Evolutionary conservation across 1,140 invertebrate genomes (phyloP).

Genomic region (Lordiphosa stackelbergi): DNA sequence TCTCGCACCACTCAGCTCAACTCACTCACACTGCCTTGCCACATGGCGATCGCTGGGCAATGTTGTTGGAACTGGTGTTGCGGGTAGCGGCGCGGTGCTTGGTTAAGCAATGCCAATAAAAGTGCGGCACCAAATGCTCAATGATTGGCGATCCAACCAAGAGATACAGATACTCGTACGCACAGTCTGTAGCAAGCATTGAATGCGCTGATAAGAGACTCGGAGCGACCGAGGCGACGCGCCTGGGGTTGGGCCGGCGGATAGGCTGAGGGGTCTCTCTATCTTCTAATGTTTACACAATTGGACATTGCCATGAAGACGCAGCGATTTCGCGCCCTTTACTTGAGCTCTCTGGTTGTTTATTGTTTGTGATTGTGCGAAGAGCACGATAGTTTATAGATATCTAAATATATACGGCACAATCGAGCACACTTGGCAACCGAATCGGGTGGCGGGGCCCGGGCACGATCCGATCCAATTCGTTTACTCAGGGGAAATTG

Average conservation of each 20-base stretch:
- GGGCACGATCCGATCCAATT: not conserved
- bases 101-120: constrained; percentile 13
- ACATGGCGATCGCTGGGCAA: constrained; percentile 15
- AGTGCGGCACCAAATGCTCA: constrained; percentile 15
- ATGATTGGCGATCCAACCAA: constrained; percentile 37
- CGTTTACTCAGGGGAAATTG: not conserved
- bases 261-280: constrained; percentile 6
- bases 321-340: constrained; percentile 22
- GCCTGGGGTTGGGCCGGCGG: not conserved
- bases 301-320: constrained; percentile 31
- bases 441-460: not conserved
- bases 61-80: not conserved
- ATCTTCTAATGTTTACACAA: constrained; percentile 49
- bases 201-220: constrained; percentile 26
- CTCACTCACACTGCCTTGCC: not conserved
- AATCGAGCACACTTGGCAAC: not conserved
- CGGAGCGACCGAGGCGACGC: not conserved
- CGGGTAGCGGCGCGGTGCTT: not conserved
- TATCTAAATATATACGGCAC: constrained; percentile 40
- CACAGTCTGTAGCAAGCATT: constrained; percentile 1
- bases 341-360: constrained; percentile 18
- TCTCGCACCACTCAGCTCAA: constrained; percentile 19
- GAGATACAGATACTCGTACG: constrained; percentile 20
- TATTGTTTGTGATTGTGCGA: constrained; percentile 49
- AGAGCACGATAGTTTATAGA: constrained; percentile 54